A percentile compares a stretch with the other conserved stretches of the same genome.
phyloP scores from a whole-genome alignment of 1,140 invertebrate species.

The Neoseiulus cucumeris region DNA sequence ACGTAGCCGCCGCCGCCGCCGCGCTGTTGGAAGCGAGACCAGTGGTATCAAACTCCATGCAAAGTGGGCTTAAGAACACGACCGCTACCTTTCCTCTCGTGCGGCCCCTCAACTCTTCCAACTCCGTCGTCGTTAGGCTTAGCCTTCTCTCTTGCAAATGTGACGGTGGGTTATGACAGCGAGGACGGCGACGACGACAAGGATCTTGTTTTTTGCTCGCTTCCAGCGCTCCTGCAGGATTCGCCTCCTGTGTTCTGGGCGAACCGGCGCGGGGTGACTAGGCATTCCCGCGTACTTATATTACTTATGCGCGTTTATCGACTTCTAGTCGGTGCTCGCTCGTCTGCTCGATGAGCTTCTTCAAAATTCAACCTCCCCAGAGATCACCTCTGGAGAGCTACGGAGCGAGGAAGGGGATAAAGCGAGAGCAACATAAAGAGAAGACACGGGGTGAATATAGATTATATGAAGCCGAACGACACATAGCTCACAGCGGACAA shows the following conservation, averaged over 20 bases:
- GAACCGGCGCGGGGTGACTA: not conserved
- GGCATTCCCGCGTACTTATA: not conserved
- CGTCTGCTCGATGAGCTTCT: not conserved
- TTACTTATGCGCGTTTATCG: constrained; percentile 11
- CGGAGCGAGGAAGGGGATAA: not conserved
- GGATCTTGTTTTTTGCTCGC: no score
- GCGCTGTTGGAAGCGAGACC: no score
- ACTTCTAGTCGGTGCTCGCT: not conserved
- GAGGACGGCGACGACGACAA: no score
- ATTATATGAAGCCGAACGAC: constrained; percentile 11
- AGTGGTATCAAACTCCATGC: no score
- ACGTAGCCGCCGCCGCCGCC: no score
- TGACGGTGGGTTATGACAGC: no score
- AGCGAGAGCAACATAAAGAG: not conserved
- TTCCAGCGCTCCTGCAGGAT: no score
- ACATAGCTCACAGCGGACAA: not conserved
- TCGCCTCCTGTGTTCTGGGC: not conserved
- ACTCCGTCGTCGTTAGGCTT: no score
- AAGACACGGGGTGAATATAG: constrained; percentile 6
- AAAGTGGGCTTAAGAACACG: no score
- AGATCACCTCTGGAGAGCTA: not conserved
- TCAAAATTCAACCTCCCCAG: constrained; percentile 8
- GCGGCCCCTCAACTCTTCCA: no score
- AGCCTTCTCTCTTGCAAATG: no score
- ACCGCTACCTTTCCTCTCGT: no score